Conservation (phyloP, 1,140 invertebrate genomes). For the Proctacanthus coquilletti region DNA sequence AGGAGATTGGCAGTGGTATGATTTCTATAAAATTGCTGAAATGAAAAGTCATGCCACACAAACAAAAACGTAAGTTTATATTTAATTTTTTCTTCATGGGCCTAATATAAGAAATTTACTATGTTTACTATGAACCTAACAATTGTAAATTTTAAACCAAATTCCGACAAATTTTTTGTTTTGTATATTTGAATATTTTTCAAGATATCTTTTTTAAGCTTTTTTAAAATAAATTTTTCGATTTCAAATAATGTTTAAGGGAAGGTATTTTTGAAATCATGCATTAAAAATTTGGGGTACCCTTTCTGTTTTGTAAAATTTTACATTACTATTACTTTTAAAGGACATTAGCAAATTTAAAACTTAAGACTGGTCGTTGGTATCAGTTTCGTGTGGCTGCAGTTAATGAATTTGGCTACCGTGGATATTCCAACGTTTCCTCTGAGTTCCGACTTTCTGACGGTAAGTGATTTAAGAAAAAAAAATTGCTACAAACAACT, state of each 20-base stretch:
- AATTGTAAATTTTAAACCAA: too few species aligned
- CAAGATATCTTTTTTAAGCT: constrained; percentile 5
- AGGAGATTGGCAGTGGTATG: constrained; percentile 34
- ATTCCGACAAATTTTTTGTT: neutral
- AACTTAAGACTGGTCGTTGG: constrained; percentile 52
- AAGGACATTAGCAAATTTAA: constrained; percentile 38
- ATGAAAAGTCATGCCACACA: constrained; percentile 14
- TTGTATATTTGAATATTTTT: constrained; percentile 4
- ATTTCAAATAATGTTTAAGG: constrained; percentile 12
- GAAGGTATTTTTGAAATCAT: constrained; percentile 6
- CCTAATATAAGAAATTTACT: too few species aligned
- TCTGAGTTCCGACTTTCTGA: constrained; percentile 42
- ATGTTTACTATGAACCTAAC: too few species aligned
- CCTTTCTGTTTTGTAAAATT: too few species aligned
- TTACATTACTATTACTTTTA: too few species aligned
- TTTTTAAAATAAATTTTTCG: too few species aligned
- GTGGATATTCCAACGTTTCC: constrained; percentile 49
- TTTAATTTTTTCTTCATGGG: too few species aligned
- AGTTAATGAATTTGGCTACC: constrained; percentile 49
- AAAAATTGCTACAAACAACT: constrained; percentile 7
- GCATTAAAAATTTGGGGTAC: too few species aligned
- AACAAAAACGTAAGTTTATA: constrained; percentile 8
- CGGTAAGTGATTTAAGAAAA: constrained; percentile 15
- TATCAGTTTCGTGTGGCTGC: constrained; percentile 61
- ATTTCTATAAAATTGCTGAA: constrained; percentile 22